phyloP scores from a whole-genome alignment of 2,113 vertebrate genomes.

The Notarius lentiginosus region DNA sequence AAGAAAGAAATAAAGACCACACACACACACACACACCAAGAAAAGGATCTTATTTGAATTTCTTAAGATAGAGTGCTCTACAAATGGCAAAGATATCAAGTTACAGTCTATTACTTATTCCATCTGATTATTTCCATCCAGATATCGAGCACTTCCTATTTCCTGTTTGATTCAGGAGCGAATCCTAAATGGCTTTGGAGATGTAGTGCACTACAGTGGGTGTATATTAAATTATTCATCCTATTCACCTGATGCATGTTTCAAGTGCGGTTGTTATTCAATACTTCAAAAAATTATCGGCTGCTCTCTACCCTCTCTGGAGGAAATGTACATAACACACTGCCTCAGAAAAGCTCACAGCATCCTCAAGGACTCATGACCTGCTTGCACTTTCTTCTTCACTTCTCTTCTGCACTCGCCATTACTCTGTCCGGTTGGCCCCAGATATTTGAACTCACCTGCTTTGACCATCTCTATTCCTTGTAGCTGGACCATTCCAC shows the following conservation, averaged over 20 bases:
- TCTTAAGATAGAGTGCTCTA: not conserved
- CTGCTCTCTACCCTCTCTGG: no score
- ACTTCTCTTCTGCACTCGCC: no score
- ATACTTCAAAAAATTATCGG: not conserved
- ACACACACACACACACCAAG: not conserved
- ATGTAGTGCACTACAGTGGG: not conserved
- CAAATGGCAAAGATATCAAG: not conserved
- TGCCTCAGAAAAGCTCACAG: no score
- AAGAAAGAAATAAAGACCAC: not conserved
- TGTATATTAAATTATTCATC: not conserved
- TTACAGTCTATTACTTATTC: not conserved
- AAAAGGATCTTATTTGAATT: not conserved
- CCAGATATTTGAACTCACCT: no score
- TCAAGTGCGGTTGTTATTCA: not conserved
- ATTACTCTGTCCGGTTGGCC: no score
- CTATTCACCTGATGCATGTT: not conserved
- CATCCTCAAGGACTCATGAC: no score
- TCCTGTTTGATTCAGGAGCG: not conserved
- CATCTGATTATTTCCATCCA: not conserved
- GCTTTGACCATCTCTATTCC: no score
- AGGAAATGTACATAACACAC: no score
- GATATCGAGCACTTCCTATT: not conserved
- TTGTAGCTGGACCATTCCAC: no score
- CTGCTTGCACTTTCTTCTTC: no score
- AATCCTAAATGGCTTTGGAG: not conserved